Evolutionary conservation across 2,797 vertebrate species (phyloP).

Genomic region (Pygocentrus nattereri): DNA sequence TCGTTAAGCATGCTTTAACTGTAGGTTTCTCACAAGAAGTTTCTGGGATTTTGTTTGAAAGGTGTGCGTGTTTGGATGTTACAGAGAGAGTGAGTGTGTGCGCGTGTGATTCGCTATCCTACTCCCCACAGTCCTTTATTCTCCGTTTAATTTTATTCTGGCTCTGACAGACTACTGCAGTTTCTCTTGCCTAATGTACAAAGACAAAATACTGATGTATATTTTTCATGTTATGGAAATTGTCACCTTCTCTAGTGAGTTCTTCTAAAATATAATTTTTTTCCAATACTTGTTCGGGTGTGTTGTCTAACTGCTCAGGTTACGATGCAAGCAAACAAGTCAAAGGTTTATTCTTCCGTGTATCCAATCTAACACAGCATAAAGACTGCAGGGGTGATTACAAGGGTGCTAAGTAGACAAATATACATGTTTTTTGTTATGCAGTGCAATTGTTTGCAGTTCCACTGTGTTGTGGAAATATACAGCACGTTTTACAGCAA

Average conservation of each 20-base stretch:
- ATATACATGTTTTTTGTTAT: not conserved
- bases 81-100: slow-evolving; percentile 37
- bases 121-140: slow-evolving; percentile 65
- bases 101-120: slow-evolving; percentile 55
- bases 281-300: slow-evolving; percentile 84
- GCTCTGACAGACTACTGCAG: slow-evolving; percentile 77
- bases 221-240: slow-evolving; percentile 99
- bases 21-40: slow-evolving; percentile 77
- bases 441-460: too few species aligned
- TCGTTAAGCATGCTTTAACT: slow-evolving; percentile 88
- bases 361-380: not conserved
- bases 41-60: slow-evolving; percentile 77
- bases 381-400: not conserved
- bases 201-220: slow-evolving; percentile 98
- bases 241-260: slow-evolving; percentile 97
- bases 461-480: too few species aligned
- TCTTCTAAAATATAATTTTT: slow-evolving; percentile 98
- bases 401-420: not conserved
- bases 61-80: slow-evolving; percentile 50
- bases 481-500: too few species aligned
- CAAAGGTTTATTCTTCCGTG: too few species aligned
- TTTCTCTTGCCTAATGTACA: slow-evolving; percentile 93
- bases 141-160: slow-evolving; percentile 76
- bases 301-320: slow-evolving; percentile 54
- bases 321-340: not conserved